Percentiles rank a stretch among this genome's conserved stretches.
Conservation (phyloP, 2,797 vertebrate species). For the Malacoraja senta region DNA sequence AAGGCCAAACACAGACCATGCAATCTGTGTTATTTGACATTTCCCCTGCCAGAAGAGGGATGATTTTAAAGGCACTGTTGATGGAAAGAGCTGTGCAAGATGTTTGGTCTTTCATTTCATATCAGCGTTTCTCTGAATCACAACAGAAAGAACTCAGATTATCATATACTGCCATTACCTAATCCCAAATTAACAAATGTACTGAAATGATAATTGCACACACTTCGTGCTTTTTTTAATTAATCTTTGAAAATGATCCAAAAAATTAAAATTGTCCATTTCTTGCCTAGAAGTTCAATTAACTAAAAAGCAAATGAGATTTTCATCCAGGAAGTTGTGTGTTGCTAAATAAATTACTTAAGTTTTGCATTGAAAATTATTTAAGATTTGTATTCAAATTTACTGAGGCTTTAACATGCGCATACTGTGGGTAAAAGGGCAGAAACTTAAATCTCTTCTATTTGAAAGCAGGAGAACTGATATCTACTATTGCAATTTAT, state of each 20-base stretch:
- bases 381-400: background rate
- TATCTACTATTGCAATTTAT: background rate
- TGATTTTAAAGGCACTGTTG: background rate
- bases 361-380: background rate
- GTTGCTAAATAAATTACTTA: constrained; percentile 13
- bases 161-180: background rate
- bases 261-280: background rate
- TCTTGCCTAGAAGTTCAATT: constrained; percentile 16
- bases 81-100: too few species aligned
- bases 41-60: background rate
- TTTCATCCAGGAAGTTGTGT: background rate
- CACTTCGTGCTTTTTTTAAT: background rate
- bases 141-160: background rate
- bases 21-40: background rate
- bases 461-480: background rate
- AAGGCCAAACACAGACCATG: background rate
- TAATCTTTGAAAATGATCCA: constrained; percentile 22
- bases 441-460: background rate
- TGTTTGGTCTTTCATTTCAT: background rate
- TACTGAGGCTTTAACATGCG: background rate
- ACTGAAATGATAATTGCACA: constrained; percentile 15
- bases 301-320: background rate
- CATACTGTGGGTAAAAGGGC: background rate
- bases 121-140: background rate
- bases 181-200: background rate